phyloP scores from a whole-genome alignment of 2,113 vertebrate species.

The Cyprinodon brontotheroides region DNA sequence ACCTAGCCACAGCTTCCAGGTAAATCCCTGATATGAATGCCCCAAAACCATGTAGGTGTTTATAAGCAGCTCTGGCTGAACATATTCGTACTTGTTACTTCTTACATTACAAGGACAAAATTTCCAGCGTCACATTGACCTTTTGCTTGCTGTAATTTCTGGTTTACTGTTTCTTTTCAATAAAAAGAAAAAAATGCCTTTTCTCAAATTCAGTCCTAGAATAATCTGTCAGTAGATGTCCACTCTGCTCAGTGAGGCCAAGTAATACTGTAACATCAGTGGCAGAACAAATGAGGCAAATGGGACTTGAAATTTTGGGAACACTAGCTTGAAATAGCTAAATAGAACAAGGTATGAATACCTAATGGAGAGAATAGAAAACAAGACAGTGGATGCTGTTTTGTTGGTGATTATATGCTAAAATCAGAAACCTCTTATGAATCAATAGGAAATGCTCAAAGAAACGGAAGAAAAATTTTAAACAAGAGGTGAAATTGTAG shows the following conservation, averaged over 20 bases:
- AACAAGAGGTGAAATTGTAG: background rate
- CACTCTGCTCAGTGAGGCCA: background rate
- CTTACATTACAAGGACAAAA: background rate
- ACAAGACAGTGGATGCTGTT: background rate
- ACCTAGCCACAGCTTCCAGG: slow-evolving; percentile 9
- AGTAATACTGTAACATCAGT: background rate
- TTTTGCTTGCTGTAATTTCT: background rate
- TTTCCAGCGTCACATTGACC: background rate
- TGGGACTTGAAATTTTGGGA: background rate
- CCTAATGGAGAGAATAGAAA: background rate
- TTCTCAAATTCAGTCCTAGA: background rate
- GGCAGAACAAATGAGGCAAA: slow-evolving; percentile 11
- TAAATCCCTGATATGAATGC: slow-evolving; percentile 8
- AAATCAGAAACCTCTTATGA: background rate
- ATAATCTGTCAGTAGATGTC: background rate
- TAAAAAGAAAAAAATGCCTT: background rate
- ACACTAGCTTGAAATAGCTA: background rate
- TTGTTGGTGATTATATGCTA: background rate
- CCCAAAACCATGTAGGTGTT: background rate
- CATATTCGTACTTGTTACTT: background rate
- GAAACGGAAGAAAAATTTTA: background rate
- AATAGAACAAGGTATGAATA: background rate
- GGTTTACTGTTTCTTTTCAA: background rate
- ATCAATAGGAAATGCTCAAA: slow-evolving; percentile 7
- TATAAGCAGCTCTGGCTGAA: slow-evolving; percentile 2